Evolutionary conservation across 2,113 vertebrate genomes (phyloP), one percentile per base, ranked within the genome.

Genomic region (Actenoides lindsayi): DNA sequence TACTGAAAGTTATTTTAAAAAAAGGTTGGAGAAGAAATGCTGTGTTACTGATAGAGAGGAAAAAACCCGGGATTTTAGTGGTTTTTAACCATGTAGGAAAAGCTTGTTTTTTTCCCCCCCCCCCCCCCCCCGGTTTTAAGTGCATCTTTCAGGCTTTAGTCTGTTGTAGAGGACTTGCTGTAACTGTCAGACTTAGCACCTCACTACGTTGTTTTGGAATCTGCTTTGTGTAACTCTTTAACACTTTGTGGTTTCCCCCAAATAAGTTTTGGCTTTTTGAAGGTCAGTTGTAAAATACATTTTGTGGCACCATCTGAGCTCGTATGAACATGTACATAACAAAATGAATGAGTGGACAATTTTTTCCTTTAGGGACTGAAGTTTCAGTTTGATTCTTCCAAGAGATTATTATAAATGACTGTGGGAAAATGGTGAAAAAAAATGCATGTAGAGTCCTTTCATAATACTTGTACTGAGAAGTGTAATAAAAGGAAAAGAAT

Each of bases 201-300:
- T 89, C 53, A 59, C 53, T 85, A 37, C 56, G 39, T 77, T 44
- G 30, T 60, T 74, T 96, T 6, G 44, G 17, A 59, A 76, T 50
- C 39, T 70, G 57, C 62, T 67, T 65, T 51, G 48, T 69, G 62
- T 64, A 75, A 93, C 35, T 7, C 5, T 63, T 75, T 37, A 67
- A 30, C 15, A 50, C 70, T 69, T 56, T 39, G 27, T 11, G 1
- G 13, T 92, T 95, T 93, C 39, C 90, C 56, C 56, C 78, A 80
- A 89, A 96, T 25, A 75, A 92, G 60, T 71, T 96, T 81, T 93
- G 83, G n/a, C 77, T 97, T 97, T 89, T 93, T n/a, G 8, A 69
- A 80, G 31, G 67, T 85, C 63, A 80, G 39, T 42, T 33, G 37
- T n/a, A 57, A 94, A 67, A 53, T 84, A 63, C 16, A 71, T 84